A percentile compares a stretch with the other conserved stretches of the same genome.
phyloP scores from a whole-genome alignment of 1,140 invertebrate species.

The Chrysoperla carnea region DNA sequence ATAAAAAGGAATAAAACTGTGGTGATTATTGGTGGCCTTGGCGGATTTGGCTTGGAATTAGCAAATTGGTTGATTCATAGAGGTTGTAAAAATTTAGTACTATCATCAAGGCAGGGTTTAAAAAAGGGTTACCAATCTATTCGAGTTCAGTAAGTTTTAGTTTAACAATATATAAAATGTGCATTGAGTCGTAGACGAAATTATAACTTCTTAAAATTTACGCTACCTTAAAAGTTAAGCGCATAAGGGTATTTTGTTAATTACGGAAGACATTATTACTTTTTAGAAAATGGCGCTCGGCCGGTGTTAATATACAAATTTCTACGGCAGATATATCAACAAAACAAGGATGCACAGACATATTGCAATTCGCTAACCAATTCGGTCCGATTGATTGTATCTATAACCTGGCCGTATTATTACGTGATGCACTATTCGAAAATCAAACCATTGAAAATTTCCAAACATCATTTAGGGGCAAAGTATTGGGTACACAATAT shows the following conservation, averaged over 20 bases:
- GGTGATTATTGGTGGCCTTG: conserved; percentile 55
- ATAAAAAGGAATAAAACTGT: conserved; percentile 22
- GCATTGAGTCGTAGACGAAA: no score
- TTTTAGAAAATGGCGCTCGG: conserved; percentile 27
- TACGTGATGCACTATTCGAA: conserved; percentile 25
- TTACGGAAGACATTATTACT: no score
- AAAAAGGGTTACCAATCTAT: conserved; percentile 61
- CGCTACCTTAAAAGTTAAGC: no score
- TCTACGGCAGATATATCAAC: conserved; percentile 23
- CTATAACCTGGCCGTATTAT: conserved; percentile 55
- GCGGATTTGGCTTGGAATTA: conserved; percentile 83
- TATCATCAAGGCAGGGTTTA: conserved; percentile 64
- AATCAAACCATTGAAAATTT: conserved; percentile 29
- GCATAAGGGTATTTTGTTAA: no score
- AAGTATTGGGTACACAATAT: conserved; percentile 25
- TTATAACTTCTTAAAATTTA: no score
- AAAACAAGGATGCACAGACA: conserved; percentile 23
- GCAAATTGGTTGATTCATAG: conserved; percentile 72
- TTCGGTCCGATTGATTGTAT: conserved; percentile 50
- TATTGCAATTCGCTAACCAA: conserved; percentile 32
- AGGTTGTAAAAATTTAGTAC: conserved; percentile 57
- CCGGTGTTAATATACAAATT: conserved; percentile 24
- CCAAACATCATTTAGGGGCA: conserved; percentile 22
- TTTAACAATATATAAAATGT: no score
- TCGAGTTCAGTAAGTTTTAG: conserved; percentile 27